A percentile compares a stretch with the other conserved stretches of the same genome.
Conservation (phyloP, 2,888 invertebrate genomes). For the Clostera curtula region DNA sequence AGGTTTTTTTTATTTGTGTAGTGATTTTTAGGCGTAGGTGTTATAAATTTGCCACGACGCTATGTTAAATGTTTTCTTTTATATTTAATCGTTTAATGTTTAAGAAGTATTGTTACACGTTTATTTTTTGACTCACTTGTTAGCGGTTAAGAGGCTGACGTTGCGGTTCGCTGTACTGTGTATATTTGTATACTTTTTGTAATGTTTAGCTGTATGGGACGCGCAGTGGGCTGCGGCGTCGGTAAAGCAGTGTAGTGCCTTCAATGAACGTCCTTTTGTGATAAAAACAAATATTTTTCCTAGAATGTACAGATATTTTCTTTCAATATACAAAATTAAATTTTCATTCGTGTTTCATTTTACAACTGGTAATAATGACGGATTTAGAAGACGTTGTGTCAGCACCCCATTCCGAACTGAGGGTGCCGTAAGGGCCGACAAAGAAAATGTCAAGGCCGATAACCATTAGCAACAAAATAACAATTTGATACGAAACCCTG, state of each 20-base stretch:
- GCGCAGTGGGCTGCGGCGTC: slow-evolving; percentile 5
- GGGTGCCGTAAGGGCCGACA: too few relatives aligned
- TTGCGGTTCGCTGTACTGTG: slow-evolving; percentile 9
- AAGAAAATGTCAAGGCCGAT: too few relatives aligned
- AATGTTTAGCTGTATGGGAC: slow-evolving; percentile 5
- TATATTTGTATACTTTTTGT: slow-evolving; percentile 13
- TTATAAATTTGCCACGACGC: too few relatives aligned
- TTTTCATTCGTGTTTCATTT: slow-evolving; percentile 22
- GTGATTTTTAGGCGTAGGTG: too few relatives aligned
- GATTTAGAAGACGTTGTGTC: too few relatives aligned
- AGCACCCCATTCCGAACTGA: too few relatives aligned
- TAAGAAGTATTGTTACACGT: slow-evolving; percentile 53
- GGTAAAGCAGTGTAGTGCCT: slow-evolving; percentile 48
- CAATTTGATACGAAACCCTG: too few relatives aligned
- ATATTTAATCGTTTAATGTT: slow-evolving; percentile 51
- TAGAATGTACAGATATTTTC: slow-evolving; percentile 69
- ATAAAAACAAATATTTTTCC: slow-evolving; percentile 66
- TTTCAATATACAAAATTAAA: slow-evolving; percentile 63
- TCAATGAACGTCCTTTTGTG: slow-evolving; percentile 69
- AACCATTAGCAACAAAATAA: too few relatives aligned
- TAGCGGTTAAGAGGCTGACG: slow-evolving; percentile 28
- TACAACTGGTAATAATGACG: slow-evolving; percentile 20
- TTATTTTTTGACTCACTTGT: slow-evolving; percentile 66
- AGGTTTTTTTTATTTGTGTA: slow-evolving; percentile 20
- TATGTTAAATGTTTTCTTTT: too few relatives aligned